A percentile compares a stretch with the other conserved stretches of the same genome.
Evolutionary conservation across 2,888 invertebrate genomes (phyloP).

Genomic region (Eudasyphora cyanicolor): DNA sequence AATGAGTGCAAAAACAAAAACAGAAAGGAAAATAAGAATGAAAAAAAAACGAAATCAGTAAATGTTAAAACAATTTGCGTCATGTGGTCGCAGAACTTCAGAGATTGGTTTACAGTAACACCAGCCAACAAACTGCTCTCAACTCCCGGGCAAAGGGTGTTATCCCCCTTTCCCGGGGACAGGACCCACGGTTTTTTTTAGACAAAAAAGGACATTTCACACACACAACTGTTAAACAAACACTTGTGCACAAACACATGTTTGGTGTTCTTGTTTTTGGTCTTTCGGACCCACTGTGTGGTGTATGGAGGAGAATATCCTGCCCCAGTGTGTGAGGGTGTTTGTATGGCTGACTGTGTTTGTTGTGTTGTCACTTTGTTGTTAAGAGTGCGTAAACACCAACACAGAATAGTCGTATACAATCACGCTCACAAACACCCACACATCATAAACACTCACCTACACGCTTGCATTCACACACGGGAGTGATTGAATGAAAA

Average conservation of each 20-base stretch:
- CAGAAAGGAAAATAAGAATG: neutral
- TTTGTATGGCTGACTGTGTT: conserved; percentile 26
- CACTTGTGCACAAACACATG: conserved; percentile 41
- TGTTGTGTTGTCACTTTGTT: conserved; percentile 58
- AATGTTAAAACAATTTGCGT: conserved; percentile 64
- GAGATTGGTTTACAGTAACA: conserved; percentile 21
- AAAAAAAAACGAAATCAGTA: conserved; percentile 50
- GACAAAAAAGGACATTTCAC: conserved; percentile 51
- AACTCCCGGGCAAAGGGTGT: conserved; percentile 1
- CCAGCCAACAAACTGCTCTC: neutral
- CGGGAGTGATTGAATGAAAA: conserved; percentile 20
- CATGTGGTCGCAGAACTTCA: conserved; percentile 56
- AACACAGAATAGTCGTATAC: conserved; percentile 25
- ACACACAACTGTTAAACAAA: conserved; percentile 53
- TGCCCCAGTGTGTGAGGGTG: neutral
- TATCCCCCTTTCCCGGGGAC: neutral
- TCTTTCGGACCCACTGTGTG: neutral
- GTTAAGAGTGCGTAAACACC: conserved; percentile 62
- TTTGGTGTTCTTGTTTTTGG: conserved; percentile 24
- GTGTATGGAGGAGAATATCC: conserved; percentile 11
- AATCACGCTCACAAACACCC: neutral
- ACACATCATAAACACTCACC: conserved; percentile 8
- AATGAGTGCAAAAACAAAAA: conserved; percentile 23
- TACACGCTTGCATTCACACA: neutral
- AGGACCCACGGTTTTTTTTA: neutral